A percentile compares a stretch with the other conserved stretches of the same genome.
phyloP scores from a whole-genome alignment of 2,113 vertebrate species.

The Myiagra hebetior region DNA sequence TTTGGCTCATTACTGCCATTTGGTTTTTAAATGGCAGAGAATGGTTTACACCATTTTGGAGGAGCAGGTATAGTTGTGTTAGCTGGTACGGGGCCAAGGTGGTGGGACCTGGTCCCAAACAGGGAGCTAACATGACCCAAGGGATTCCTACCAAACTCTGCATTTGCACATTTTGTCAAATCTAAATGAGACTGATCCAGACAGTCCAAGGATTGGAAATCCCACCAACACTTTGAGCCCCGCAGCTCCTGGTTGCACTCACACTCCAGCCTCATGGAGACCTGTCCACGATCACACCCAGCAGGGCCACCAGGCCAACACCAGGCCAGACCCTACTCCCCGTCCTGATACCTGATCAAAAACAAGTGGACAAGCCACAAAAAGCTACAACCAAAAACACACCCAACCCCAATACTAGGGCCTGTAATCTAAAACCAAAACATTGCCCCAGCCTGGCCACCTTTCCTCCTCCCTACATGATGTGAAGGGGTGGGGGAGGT shows the following conservation, averaged over 20 bases:
- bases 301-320: background rate
- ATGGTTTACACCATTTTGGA: background rate
- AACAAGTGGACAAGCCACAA: background rate
- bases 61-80: background rate
- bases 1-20: background rate
- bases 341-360: background rate
- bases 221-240: background rate
- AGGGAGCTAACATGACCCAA: background rate
- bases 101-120: background rate
- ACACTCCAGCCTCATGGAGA: background rate
- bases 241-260: rapidly evolving
- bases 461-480: background rate
- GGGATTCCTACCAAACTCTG: background rate
- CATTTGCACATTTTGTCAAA: background rate
- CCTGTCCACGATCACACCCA: background rate
- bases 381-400: background rate
- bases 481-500: slow-evolving; percentile 2
- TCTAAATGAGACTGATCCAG: background rate
- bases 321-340: background rate
- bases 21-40: background rate
- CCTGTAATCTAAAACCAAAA: slow-evolving; percentile 26
- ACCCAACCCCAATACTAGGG: background rate
- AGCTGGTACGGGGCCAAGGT: background rate
- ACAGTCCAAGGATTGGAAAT: background rate
- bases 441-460: background rate